Evolutionary conservation across 2,888 invertebrate genomes (phyloP), one percentile per base, ranked within the genome.

Genomic region (Tortricodes alternella): DNA sequence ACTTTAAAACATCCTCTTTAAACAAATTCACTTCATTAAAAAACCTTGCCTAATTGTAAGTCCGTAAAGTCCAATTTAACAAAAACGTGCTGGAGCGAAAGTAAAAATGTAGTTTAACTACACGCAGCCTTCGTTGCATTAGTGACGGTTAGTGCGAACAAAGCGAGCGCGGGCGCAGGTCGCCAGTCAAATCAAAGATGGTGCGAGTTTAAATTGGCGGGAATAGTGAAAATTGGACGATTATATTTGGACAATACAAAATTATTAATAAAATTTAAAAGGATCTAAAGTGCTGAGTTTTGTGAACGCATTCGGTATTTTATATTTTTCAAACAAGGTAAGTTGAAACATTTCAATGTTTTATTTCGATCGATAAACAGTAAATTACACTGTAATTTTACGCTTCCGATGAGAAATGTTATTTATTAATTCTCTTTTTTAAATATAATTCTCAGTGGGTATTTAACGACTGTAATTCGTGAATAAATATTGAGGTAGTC

Each of bases 81-180:
- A n/a, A n/a, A n/a, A n/a, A n/a, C n/a, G n/a, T n/a, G 6, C 8
- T 2, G 8, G 15, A 53, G 55, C 55, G 55, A 55, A 55, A 49
- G 55, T 49, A 43, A 34, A 37, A 48, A 34, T 32, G 7, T 44
- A 27, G 27, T 29, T 18, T 7, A 29, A 24, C 18, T 43, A 44
- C 38, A 34, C 41, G 48, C 41, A 35, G 49, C 38, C 19, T 32
- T 44, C 37, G 5, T n/a, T 1, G 15, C 38, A 34, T 57, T 61
- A 29, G 29, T 27, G n/a, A n/a, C 27, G 4, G 27, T 27, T 27
- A 68, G 67, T 68, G 44, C 43, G 43, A 32, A 51, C 29, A 29
- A 11, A 21, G 52, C 15, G 13, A 57, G 68, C 66, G 68, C 65
- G 37, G 16, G 63, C 67, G 68, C 62, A 44, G 64, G 66, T 59